Base-by-base conservation (phyloP, 2,888 invertebrate genomes). In the Zonitis immaculata region DNA sequence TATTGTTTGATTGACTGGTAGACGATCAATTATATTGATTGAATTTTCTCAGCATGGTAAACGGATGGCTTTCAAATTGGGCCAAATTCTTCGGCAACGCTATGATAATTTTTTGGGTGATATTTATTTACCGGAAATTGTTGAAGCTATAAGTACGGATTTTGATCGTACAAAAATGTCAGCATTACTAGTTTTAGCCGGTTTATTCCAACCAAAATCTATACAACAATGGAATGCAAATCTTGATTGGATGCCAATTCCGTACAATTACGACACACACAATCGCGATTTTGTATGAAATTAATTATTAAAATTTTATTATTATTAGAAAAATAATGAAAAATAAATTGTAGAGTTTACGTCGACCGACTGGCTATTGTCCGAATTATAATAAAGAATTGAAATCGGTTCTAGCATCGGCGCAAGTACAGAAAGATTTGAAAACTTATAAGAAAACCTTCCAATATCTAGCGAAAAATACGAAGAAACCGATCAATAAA, bases 131-230 rank as follows among this genome's bases (percentile, higher is more conserved):
- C 68, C 74, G 0, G 67, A 59, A 30, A 78, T 85, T 68, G 72
- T 81, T 6, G 60, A 65, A 9, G 75, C 81, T 43, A 75, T 81
- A 20, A 86, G 86, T 28, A 87, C 89, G 0, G 83, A 86, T 68
- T 85, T 79, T 66, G 85, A 86, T 48, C 78, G 89, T 44, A 89
- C 91, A 0, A 82, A 89, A 73, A 87, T 87, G 82, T 86, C 87
- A 3, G 86, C 84, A 0, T 77, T 86, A 54, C 75, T 86, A 22
- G 85, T 86, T 3, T 74, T 87, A 52, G 82, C 88, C 1, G 88
- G 85, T 0, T 67, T 90, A 20, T 90, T 82, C 70, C 86, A 85
- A 2, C 86, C 87, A 0, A 67, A 71, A 1, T 60, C 61, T 0
- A 56, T 67, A 1, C 80, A 82, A 63, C 67, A 63, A 49, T 82